Conservation (phyloP, 2,113 vertebrate species). For the Mirounga angustirostris region DNA sequence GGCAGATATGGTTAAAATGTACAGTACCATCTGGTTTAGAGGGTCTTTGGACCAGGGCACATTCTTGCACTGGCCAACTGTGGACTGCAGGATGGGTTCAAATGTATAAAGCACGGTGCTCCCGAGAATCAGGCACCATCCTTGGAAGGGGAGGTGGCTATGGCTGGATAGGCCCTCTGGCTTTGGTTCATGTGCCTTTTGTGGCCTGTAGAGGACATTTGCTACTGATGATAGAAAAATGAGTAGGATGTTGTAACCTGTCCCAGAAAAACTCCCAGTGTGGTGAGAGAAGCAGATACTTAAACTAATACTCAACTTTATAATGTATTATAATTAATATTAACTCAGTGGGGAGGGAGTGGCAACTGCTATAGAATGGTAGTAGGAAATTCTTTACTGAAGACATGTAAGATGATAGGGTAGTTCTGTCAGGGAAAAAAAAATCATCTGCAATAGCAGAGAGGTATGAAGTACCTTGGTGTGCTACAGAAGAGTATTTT, state of each 20-base stretch:
- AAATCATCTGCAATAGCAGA: neutral
- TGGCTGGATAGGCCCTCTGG: neutral
- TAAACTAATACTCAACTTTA: neutral
- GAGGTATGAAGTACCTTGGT: neutral
- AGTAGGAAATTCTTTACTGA: neutral
- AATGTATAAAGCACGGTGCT: neutral
- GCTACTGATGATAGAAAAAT: neutral
- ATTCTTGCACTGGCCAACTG: neutral
- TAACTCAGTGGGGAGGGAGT: neutral
- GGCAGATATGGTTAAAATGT: neutral
- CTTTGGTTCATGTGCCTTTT: neutral
- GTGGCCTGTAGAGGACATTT: neutral
- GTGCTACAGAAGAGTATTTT: neutral
- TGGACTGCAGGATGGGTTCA: neutral
- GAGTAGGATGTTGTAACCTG: neutral
- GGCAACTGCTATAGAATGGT: neutral
- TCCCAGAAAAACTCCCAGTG: neutral
- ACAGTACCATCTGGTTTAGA: neutral
- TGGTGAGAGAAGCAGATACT: neutral
- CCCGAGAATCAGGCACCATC: neutral
- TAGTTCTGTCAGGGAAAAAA: neutral
- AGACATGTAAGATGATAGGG: neutral
- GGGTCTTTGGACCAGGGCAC: neutral
- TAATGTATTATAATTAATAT: neutral
- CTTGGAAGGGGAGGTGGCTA: neutral